phyloP scores from a whole-genome alignment of 2,888 invertebrate genomes.

The Melanotus villosus region DNA sequence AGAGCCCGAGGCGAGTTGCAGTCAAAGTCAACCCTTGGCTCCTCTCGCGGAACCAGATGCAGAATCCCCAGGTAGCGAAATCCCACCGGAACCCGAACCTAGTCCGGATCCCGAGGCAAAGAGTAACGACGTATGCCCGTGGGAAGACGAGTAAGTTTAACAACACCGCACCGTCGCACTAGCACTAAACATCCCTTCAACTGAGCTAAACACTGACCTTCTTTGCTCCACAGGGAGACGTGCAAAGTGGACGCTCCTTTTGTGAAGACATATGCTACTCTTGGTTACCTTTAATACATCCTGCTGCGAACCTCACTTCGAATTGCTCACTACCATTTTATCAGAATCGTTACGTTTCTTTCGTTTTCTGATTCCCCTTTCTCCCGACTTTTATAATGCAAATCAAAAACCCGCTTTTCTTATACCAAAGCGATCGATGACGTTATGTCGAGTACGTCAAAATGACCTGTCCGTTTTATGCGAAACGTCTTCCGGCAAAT shows the following conservation, averaged over 20 bases:
- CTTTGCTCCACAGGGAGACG: conserved; percentile 81
- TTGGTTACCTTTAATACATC: conserved; percentile 88
- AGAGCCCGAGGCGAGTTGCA: conserved; percentile 59
- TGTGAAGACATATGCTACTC: conserved; percentile 94
- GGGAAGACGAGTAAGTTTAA: conserved; percentile 94
- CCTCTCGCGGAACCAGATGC: conserved; percentile 81
- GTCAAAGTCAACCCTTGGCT: conserved; percentile 68
- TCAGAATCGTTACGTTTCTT: too few species aligned
- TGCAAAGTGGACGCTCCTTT: conserved; percentile 91
- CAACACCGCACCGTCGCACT: conserved; percentile 47
- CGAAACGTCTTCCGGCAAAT: too few species aligned
- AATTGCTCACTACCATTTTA: conserved; percentile 37
- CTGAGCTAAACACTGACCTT: conserved; percentile 51
- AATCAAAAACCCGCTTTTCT: not conserved
- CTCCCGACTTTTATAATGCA: not conserved
- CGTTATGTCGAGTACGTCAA: not conserved
- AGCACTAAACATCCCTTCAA: conserved; percentile 44
- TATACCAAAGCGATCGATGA: not conserved
- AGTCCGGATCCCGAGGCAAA: conserved; percentile 69
- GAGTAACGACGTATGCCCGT: conserved; percentile 91
- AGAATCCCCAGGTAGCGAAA: conserved; percentile 77
- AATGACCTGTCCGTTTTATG: not conserved
- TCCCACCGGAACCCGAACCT: conserved; percentile 67
- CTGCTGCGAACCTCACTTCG: conserved; percentile 39
- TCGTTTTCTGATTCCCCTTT: not conserved